These are phyloP conservation scores for Python bivittatus DNA, from an alignment of 2,113 vertebrate species.

Conservation along the genomic window DNA sequence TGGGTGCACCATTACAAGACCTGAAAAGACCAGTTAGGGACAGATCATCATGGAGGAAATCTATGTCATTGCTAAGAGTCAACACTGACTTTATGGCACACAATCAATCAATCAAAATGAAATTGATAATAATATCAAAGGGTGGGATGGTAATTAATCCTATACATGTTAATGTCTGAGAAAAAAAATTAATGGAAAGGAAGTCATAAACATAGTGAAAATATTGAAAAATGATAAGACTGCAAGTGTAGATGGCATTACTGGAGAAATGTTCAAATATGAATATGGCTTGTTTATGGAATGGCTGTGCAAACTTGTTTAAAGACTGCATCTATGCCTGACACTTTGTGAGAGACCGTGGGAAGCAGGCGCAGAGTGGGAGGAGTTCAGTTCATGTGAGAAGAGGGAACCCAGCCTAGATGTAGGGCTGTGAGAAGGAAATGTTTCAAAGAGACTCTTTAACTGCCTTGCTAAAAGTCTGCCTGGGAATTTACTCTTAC, in stretches of 20 bases:
- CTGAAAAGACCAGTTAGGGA: neutral
- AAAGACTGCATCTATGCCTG: neutral
- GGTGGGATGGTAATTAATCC: neutral
- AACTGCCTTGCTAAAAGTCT: neutral
- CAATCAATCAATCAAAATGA: neutral
- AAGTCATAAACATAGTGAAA: neutral
- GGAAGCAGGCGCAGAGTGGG: neutral
- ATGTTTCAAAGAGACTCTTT: neutral
- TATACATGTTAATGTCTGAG: neutral
- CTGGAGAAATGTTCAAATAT: neutral
- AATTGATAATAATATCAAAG: neutral
- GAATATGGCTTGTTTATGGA: neutral
- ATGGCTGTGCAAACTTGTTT: neutral
- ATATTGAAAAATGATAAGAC: neutral
- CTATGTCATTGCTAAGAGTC: neutral
- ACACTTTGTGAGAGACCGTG: neutral
- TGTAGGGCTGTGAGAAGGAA: neutral
- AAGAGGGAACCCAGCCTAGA: neutral
- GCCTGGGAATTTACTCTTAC: neutral
- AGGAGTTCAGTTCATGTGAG: neutral
- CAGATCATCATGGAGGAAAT: neutral
- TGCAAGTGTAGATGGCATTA: neutral
- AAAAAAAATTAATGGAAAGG: neutral
- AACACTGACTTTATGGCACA: neutral
- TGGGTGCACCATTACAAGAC: neutral